These are phyloP conservation scores for Hymenopus coronatus DNA, from an alignment of 2,888 invertebrate species.

Conservation along the genomic window DNA sequence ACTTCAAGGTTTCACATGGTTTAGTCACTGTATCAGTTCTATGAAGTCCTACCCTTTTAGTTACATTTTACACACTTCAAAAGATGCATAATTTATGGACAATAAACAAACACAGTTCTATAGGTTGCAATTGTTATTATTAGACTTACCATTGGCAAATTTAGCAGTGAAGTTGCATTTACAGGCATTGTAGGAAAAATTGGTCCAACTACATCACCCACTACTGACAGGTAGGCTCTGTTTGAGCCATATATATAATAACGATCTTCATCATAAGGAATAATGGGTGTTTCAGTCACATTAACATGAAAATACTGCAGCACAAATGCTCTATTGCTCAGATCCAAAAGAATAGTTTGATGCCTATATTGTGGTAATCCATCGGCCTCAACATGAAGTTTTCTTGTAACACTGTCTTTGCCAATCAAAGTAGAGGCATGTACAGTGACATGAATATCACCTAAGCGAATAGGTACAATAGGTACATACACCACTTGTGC, in stretches of 20 bases:
- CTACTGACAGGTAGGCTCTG: constrained; percentile 74
- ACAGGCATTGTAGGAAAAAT: constrained; percentile 91
- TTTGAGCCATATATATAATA: constrained; percentile 95
- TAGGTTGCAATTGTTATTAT: neutral
- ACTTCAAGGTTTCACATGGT: too few species aligned
- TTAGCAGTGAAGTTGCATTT: constrained; percentile 76
- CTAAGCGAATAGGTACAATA: constrained; percentile 78
- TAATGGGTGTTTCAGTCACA: constrained; percentile 88
- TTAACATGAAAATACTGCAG: constrained; percentile 96
- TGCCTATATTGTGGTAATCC: constrained; percentile 90
- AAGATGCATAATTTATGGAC: too few species aligned
- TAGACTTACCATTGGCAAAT: constrained; percentile 68
- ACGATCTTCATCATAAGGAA: constrained; percentile 85
- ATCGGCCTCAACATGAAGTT: constrained; percentile 74
- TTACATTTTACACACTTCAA: too few species aligned
- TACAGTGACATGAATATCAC: constrained; percentile 69
- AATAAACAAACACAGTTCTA: too few species aligned
- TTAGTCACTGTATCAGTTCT: too few species aligned
- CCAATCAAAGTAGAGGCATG: constrained; percentile 74
- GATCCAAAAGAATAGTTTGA: constrained; percentile 86
- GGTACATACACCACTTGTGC: constrained; percentile 84
- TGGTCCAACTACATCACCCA: constrained; percentile 90
- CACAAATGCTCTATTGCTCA: constrained; percentile 86
- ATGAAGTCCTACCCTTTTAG: too few species aligned
- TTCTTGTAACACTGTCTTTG: constrained; percentile 64